These are phyloP conservation scores for Popillia japonica DNA, from an alignment of 1,140 invertebrate genomes.

Conservation along the genomic window DNA sequence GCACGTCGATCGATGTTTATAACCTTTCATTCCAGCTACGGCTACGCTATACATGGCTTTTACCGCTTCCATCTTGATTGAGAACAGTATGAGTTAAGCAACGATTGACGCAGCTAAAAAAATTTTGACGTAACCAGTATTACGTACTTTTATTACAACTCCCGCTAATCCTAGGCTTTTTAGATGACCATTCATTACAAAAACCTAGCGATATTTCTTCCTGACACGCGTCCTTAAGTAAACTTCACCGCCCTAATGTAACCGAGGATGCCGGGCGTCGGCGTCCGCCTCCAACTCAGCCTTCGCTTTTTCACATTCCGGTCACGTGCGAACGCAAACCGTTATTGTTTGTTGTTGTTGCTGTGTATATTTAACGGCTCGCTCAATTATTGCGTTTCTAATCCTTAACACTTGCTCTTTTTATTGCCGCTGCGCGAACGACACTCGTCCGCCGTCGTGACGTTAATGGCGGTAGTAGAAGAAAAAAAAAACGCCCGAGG, in stretches of 20 bases:
- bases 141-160: no score
- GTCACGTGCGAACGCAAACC: slow-evolving; percentile 17
- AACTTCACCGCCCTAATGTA: background rate
- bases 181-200: no score
- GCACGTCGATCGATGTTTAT: slow-evolving; percentile 1
- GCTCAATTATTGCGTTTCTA: slow-evolving; percentile 30
- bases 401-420: slow-evolving; percentile 31
- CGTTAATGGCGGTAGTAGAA: background rate
- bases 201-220: background rate
- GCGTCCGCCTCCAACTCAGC: background rate
- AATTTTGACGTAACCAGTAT: no score
- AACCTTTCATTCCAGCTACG: background rate
- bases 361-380: background rate
- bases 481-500: background rate
- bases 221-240: slow-evolving; percentile 1
- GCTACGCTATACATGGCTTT: background rate
- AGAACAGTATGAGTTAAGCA: background rate
- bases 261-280: background rate
- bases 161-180: no score
- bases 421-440: slow-evolving; percentile 15
- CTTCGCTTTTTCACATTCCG: background rate
- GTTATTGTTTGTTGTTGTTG: slow-evolving; percentile 34
- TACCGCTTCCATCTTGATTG: slow-evolving; percentile 9
- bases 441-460: background rate
- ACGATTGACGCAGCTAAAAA: no score